Percentiles rank a stretch among this genome's conserved stretches.
Conservation (phyloP, 2,888 invertebrate genomes). For the Thelaira solivaga region DNA sequence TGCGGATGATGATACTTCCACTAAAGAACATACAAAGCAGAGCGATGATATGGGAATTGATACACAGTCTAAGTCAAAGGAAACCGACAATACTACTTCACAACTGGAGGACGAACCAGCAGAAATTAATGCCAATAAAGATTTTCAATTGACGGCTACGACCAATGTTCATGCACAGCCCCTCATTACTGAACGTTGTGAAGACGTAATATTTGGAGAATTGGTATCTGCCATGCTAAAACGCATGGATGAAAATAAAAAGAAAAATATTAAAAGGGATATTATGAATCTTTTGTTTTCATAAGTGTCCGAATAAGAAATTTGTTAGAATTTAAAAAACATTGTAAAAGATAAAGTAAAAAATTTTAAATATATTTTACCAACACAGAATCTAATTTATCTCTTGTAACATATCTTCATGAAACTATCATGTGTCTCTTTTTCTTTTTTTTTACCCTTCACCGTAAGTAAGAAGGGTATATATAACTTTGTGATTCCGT, state of each 20-base stretch:
- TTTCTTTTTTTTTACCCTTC: too few species aligned
- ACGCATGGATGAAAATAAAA: constrained; percentile 66
- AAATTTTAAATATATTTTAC: too few species aligned
- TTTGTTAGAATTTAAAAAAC: too few species aligned
- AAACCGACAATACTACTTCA: not conserved
- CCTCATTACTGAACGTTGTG: constrained; percentile 63
- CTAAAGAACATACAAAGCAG: not conserved
- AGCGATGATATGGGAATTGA: not conserved
- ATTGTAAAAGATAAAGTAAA: too few species aligned
- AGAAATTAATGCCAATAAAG: not conserved
- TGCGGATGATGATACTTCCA: not conserved
- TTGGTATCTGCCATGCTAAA: constrained; percentile 68
- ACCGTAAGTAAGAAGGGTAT: too few species aligned
- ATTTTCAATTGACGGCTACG: too few species aligned
- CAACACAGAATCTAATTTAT: too few species aligned
- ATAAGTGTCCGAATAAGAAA: constrained; percentile 39
- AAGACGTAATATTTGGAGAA: constrained; percentile 71
- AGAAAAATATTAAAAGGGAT: constrained; percentile 67
- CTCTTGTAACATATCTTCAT: too few species aligned
- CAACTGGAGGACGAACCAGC: not conserved
- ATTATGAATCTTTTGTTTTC: constrained; percentile 70
- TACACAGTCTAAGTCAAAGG: not conserved
- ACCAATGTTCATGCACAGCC: too few species aligned
- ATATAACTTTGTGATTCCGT: too few species aligned
- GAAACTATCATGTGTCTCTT: too few species aligned